Evolutionary conservation across 2,888 invertebrate genomes (phyloP).

Genomic region (Chydorus sphaericus): DNA sequence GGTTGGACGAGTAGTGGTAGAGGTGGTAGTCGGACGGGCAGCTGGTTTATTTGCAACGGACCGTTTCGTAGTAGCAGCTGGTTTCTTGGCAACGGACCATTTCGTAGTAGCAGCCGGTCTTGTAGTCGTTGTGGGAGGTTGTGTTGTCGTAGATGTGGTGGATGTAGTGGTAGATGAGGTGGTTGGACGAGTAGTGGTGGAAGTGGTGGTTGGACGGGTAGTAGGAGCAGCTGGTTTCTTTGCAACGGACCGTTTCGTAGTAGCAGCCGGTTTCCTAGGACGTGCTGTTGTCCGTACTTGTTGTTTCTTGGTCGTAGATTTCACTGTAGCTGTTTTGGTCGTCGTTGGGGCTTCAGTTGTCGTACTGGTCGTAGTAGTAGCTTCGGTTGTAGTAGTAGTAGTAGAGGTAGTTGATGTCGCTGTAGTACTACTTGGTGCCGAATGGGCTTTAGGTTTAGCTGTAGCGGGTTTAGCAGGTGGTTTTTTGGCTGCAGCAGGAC

Average conservation of each 20-base stretch:
- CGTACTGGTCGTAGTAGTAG: background rate
- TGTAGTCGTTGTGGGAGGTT: background rate
- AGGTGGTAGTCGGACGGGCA: background rate
- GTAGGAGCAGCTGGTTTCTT: background rate
- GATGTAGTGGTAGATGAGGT: background rate
- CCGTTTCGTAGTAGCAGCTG: background rate
- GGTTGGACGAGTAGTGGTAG: background rate
- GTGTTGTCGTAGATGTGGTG: background rate
- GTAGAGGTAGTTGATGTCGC: background rate
- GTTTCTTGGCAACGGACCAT: no score
- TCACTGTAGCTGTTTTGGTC: background rate
- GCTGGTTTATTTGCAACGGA: background rate
- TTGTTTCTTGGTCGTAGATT: background rate
- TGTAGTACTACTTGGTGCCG: background rate
- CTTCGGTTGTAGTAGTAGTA: background rate
- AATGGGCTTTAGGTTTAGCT: background rate
- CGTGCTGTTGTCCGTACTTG: background rate
- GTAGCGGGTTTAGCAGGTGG: background rate
- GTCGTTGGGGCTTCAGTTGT: background rate
- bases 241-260: background rate
- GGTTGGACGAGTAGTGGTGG: background rate
- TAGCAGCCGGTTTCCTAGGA: background rate
- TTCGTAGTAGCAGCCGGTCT: conserved; percentile 3
- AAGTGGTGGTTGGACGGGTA: background rate
- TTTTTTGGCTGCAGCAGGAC: background rate